Base-by-base conservation (phyloP, 2,888 invertebrate species). In the Disparrhopalites patrizii region DNA sequence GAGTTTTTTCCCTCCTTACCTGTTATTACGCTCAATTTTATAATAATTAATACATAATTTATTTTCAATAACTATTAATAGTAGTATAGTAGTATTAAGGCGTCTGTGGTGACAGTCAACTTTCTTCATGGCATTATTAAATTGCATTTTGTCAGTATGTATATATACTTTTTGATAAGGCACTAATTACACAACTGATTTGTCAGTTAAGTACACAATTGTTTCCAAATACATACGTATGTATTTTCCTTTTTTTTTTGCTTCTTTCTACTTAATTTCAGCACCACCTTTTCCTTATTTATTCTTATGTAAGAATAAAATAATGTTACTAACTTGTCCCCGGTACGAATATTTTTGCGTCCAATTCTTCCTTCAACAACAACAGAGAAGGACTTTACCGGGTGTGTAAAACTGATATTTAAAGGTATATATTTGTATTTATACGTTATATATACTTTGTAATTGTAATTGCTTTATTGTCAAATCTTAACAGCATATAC, bases 161-260 rank as follows among this genome's bases (percentile, higher is more conserved):
- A 52, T 52, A 28, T 52, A 43, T 55, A 57, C n/a, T 20, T 27
- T 36, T 55, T 33, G 23, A 18, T 56, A 57, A 57, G 57, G 57
- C 57, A 57, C 57, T 57, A 57, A 40, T 38, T 57, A 47, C 47
- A 47, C 47, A 57, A 57, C 27, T 57, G 57, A 57, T 57, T 57
- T 57, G 57, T 57, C 57, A 28, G 23, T 57, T 57, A 57, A 57
- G 57, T 57, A 57, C 57, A 57, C 27, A 18, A 25, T 57, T n/a
- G n/a, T n/a, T n/a, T n/a, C n/a, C n/a, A n/a, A n/a, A n/a, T n/a
- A n/a, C n/a, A n/a, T n/a, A n/a, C n/a, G n/a, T n/a, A n/a, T n/a
- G n/a, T n/a, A n/a, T n/a, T n/a, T n/a, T n/a, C n/a, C n/a, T n/a
- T n/a, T n/a, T n/a, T n/a, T n/a, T n/a, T n/a, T n/a, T n/a, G n/a